Percentiles rank a stretch among this genome's conserved stretches.
Evolutionary conservation across 1,140 invertebrate species (phyloP).

Genomic region (Orchesella cincta): DNA sequence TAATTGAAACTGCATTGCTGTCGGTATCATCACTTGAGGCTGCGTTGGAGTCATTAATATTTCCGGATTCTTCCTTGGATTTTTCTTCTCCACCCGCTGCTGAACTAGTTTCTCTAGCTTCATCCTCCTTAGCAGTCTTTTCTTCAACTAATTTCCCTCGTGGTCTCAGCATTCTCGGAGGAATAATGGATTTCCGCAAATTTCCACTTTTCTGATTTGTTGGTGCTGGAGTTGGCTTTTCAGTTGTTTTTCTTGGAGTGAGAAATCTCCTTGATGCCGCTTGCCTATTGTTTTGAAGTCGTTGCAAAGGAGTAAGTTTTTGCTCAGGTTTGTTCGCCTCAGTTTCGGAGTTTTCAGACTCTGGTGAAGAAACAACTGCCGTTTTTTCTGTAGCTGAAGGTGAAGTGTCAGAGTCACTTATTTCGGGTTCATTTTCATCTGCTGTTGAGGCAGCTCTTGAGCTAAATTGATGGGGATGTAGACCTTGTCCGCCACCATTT

Average conservation of each 20-base stretch:
- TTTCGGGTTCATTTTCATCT: background rate
- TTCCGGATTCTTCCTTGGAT: background rate
- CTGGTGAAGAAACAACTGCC: background rate
- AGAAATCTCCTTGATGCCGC: background rate
- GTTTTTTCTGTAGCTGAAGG: background rate
- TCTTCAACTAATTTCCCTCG: background rate
- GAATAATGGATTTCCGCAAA: background rate
- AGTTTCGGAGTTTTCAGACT: background rate
- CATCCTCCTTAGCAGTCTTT: background rate
- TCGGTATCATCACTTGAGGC: background rate
- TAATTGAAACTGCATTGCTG: background rate
- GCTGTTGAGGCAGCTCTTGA: background rate
- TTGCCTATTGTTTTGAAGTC: conserved; percentile 11
- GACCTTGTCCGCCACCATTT: background rate
- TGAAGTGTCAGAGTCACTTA: background rate
- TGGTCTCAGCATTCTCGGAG: background rate
- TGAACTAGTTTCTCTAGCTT: background rate
- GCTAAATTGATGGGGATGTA: background rate
- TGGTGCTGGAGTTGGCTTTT: background rate
- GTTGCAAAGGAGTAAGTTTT: background rate
- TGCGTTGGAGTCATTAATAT: background rate
- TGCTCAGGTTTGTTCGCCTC: background rate
- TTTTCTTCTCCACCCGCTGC: background rate
- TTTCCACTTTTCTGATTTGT: background rate
- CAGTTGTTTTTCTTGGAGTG: background rate